Evolutionary conservation across 2,113 vertebrate genomes (phyloP).

Genomic region (Loxodonta africana): DNA sequence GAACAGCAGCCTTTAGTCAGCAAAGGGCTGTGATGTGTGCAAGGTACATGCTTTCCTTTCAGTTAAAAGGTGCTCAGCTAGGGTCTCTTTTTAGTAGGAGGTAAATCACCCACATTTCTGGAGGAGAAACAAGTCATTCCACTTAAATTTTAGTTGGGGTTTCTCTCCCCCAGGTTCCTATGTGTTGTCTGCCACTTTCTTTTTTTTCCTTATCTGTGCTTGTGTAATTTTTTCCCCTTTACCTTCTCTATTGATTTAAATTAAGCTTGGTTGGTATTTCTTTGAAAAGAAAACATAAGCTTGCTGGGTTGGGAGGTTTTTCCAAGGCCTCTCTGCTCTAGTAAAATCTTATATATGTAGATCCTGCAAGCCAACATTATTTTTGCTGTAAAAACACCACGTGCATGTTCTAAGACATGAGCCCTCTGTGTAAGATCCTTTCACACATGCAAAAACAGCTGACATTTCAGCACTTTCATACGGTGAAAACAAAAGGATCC

Average conservation of each 20-base stretch:
- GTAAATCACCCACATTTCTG: not conserved
- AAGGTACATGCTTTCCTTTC: not conserved
- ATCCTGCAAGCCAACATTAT: constrained; percentile 85
- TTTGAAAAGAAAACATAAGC: constrained; percentile 78
- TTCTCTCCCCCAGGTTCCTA: not conserved
- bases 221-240: not conserved
- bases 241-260: constrained; percentile 77
- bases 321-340: constrained; percentile 80
- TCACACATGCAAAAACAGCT: constrained; percentile 81
- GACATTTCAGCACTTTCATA: constrained; percentile 83
- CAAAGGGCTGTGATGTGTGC: not conserved
- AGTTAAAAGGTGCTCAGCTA: not conserved
- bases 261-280: constrained; percentile 77
- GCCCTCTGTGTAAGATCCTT: constrained; percentile 83
- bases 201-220: constrained; percentile 55
- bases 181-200: constrained; percentile 38
- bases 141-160: not conserved
- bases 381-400: constrained; percentile 87
- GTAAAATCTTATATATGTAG: constrained; percentile 83
- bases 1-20: not conserved
- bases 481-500: constrained; percentile 74
- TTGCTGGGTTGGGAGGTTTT: constrained; percentile 78
- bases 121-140: not conserved
- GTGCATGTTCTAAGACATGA: constrained; percentile 73
- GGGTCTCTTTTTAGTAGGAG: not conserved